These are phyloP conservation scores for Ptilonorhynchus violaceus DNA, from an alignment of 2,113 vertebrate genomes.

Conservation along the genomic window DNA sequence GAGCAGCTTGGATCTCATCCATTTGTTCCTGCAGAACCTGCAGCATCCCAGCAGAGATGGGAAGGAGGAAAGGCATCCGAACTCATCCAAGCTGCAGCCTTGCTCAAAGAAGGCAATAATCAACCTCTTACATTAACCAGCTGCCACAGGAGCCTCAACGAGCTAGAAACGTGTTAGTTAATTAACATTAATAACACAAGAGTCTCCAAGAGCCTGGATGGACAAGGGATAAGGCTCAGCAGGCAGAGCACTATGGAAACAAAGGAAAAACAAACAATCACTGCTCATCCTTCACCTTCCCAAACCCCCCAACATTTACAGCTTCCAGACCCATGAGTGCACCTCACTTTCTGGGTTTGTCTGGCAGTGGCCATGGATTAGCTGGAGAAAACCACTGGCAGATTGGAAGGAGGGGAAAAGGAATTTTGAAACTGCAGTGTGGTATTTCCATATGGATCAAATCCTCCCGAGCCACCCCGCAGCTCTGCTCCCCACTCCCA, in stretches of 20 bases:
- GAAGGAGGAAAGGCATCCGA: not conserved
- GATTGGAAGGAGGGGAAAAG: not conserved
- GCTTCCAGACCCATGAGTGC: not conserved
- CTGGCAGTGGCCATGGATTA: not conserved
- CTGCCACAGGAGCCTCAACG: not conserved
- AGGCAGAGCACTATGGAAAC: not conserved
- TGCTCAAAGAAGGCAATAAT: conserved; percentile 6
- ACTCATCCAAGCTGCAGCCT: not conserved
- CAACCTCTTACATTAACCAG: conserved; percentile 10
- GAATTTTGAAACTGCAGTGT: not conserved
- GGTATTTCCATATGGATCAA: conserved; percentile 29
- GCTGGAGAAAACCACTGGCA: not conserved
- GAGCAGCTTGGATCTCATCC: not conserved
- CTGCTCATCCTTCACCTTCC: not conserved
- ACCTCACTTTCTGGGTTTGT: not conserved
- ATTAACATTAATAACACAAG: not conserved
- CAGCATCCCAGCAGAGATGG: not conserved
- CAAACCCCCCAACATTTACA: not conserved
- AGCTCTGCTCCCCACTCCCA: not conserved
- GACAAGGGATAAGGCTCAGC: not conserved
- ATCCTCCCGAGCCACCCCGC: not conserved
- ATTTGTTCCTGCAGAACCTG: not conserved
- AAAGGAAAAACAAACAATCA: not conserved
- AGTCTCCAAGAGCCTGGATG: not conserved
- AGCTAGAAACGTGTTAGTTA: not conserved